phyloP scores from a whole-genome alignment of 1,140 invertebrate species.

The Macrosteles quadrilineatus region DNA sequence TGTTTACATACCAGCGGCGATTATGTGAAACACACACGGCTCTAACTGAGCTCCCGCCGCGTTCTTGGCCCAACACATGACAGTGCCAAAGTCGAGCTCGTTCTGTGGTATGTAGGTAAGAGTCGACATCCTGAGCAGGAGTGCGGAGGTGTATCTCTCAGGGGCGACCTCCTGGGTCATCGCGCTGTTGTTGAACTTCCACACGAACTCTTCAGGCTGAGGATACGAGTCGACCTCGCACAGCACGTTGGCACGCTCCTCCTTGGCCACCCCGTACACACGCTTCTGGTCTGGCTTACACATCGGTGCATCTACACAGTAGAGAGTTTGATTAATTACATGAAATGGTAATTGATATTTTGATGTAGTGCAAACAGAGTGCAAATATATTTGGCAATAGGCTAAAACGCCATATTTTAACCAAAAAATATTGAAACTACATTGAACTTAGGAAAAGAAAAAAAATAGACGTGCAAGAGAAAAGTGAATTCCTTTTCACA shows the following conservation, averaged over 20 bases:
- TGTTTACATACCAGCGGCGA: slow-evolving; percentile 60
- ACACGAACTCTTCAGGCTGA: slow-evolving; percentile 77
- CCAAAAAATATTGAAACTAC: no score
- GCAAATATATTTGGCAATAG: no score
- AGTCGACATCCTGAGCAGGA: slow-evolving; percentile 58
- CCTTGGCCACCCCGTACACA: slow-evolving; percentile 81
- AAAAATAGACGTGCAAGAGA: no score
- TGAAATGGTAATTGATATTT: no score
- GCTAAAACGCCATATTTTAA: no score
- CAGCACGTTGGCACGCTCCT: slow-evolving; percentile 75
- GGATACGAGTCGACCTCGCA: slow-evolving; percentile 89
- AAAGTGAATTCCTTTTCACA: no score
- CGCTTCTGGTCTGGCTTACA: slow-evolving; percentile 75
- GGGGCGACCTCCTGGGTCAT: slow-evolving; percentile 74
- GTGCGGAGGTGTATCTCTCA: slow-evolving; percentile 58
- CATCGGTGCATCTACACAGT: slow-evolving; percentile 86
- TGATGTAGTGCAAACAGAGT: no score
- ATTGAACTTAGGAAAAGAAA: no score
- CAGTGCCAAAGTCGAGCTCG: slow-evolving; percentile 73
- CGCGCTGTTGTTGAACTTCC: slow-evolving; percentile 88
- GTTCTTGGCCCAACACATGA: slow-evolving; percentile 68
- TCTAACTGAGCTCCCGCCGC: slow-evolving; percentile 65
- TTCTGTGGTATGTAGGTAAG: slow-evolving; percentile 77
- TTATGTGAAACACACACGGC: slow-evolving; percentile 72
- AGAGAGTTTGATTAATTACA: slow-evolving; percentile 45